Conservation (phyloP, 2,888 invertebrate species). For the Criorhina ranunculi region DNA sequence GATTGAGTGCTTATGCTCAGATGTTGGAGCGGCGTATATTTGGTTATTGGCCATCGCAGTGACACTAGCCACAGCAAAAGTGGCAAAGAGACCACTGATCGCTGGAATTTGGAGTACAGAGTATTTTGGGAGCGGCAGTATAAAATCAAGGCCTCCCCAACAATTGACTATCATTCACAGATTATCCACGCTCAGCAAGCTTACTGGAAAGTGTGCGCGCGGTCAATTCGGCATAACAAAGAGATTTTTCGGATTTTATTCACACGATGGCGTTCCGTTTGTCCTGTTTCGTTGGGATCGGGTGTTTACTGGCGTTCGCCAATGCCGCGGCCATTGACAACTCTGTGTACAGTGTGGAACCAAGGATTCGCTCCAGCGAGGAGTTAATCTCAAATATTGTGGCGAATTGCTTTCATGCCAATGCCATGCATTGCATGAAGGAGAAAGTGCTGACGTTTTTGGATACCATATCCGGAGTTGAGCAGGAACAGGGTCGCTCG, state of each 20-base stretch:
- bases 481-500: slow-evolving; percentile 86
- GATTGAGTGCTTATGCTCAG: slow-evolving; percentile 51
- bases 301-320: slow-evolving; percentile 86
- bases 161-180: slow-evolving; percentile 84
- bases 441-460: slow-evolving; percentile 91
- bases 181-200: slow-evolving; percentile 82
- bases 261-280: slow-evolving; percentile 82
- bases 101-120: slow-evolving; percentile 51
- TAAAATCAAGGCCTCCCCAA: slow-evolving; percentile 83
- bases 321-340: slow-evolving; percentile 86
- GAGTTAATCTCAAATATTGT: slow-evolving; percentile 89
- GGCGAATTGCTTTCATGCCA: slow-evolving; percentile 89
- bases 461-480: slow-evolving; percentile 89
- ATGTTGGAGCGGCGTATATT: slow-evolving; percentile 37
- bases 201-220: slow-evolving; percentile 78
- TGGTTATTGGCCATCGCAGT: slow-evolving; percentile 63
- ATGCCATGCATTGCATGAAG: slow-evolving; percentile 90
- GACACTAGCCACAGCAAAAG: slow-evolving; percentile 51
- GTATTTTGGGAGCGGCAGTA: slow-evolving; percentile 84
- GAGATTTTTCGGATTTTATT: slow-evolving; percentile 41
- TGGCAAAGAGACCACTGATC: slow-evolving; percentile 43
- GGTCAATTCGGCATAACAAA: slow-evolving; percentile 64
- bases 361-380: slow-evolving; percentile 87
- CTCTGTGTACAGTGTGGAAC: slow-evolving; percentile 84
- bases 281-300: slow-evolving; percentile 85